These are phyloP conservation scores for Chouioia cunea DNA, from an alignment of 2,888 invertebrate species.

Conservation along the genomic window DNA sequence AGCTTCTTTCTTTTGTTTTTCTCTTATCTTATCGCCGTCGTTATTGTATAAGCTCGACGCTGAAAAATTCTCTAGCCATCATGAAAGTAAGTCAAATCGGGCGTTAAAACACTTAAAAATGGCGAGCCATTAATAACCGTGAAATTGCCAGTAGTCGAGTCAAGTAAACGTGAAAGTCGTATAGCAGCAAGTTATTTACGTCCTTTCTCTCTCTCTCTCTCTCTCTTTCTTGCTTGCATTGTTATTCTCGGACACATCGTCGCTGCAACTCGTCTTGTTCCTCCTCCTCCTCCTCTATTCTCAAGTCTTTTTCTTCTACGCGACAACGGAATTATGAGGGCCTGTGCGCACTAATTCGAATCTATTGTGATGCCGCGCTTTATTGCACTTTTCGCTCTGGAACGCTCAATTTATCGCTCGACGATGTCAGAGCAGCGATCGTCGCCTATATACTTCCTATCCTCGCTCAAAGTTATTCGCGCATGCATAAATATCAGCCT, in stretches of 20 bases:
- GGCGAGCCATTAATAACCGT: no score
- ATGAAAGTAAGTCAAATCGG: no score
- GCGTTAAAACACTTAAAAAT: no score
- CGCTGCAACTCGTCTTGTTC: background rate
- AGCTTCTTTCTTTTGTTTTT: no score
- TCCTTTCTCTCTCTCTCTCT: background rate
- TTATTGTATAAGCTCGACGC: no score
- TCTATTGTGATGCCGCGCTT: conserved; percentile 41
- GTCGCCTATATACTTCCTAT: no score
- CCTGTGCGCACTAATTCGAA: conserved; percentile 34
- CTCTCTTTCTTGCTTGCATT: conserved; percentile 6
- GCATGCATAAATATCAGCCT: no score
- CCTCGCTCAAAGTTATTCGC: no score
- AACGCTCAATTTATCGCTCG: conserved; percentile 38
- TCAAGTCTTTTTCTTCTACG: background rate
- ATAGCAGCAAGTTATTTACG: background rate
- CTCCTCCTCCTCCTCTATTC: conserved; percentile 11
- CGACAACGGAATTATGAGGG: conserved; percentile 40
- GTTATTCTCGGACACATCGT: conserved; percentile 27
- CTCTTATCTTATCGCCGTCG: no score
- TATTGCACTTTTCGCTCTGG: conserved; percentile 23
- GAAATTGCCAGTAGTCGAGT: no score
- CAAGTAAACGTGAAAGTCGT: background rate
- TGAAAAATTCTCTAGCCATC: no score
- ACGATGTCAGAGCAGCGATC: no score